Conservation (phyloP, 2,113 vertebrate genomes). For the Taurulus bubalis region DNA sequence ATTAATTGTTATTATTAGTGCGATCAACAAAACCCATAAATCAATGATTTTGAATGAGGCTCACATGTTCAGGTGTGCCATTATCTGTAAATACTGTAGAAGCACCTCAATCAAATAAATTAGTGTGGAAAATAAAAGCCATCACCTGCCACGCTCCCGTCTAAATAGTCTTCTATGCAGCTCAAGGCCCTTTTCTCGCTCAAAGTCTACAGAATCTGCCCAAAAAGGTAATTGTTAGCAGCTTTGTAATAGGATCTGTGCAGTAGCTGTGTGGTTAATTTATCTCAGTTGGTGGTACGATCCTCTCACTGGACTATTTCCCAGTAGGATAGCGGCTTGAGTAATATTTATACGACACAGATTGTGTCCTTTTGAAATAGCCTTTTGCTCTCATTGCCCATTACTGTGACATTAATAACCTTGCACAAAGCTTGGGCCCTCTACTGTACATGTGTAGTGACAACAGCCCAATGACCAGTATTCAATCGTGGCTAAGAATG, state of each 20-base stretch:
- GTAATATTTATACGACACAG: neutral
- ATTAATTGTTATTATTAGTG: neutral
- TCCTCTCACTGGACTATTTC: neutral
- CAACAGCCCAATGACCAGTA: neutral
- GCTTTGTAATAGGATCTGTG: neutral
- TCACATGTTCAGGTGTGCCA: neutral
- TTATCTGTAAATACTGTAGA: neutral
- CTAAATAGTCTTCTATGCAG: neutral
- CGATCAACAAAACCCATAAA: neutral
- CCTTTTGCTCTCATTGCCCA: neutral
- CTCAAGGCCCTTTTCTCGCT: neutral
- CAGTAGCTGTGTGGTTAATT: neutral
- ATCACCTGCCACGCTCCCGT: constrained; percentile 1
- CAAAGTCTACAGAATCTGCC: neutral
- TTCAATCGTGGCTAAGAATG: neutral
- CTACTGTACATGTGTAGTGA: neutral
- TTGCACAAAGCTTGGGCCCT: neutral
- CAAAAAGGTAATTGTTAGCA: neutral
- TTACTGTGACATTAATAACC: neutral
- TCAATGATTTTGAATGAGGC: neutral
- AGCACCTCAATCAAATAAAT: neutral
- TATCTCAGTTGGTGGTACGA: neutral
- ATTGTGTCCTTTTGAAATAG: neutral
- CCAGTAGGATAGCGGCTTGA: neutral
- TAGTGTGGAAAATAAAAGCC: constrained; percentile 5